Evolutionary conservation across 2,888 invertebrate genomes (phyloP).

Genomic region (Acanthoscelides obtectus): DNA sequence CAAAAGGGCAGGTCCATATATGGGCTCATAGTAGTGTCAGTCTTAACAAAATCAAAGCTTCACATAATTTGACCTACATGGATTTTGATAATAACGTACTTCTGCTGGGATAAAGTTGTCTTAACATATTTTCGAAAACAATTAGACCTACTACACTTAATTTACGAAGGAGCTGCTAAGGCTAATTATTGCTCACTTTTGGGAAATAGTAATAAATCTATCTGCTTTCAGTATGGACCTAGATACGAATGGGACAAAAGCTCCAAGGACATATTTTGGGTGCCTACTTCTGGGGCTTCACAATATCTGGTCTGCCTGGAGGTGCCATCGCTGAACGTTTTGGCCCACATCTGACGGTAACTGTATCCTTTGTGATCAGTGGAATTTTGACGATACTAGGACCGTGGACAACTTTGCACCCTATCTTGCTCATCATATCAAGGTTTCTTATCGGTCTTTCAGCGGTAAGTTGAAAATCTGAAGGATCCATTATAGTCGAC

Average conservation of each 20-base stretch:
- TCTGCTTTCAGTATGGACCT: conserved; percentile 45
- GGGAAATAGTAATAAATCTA: not conserved
- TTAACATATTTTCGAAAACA: not conserved
- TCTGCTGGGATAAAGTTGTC: not conserved
- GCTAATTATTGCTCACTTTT: not conserved
- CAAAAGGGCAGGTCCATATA: too few relatives aligned
- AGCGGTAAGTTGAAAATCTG: conserved; percentile 62
- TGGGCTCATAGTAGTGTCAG: too few relatives aligned
- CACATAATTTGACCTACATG: too few relatives aligned
- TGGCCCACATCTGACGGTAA: conserved; percentile 58
- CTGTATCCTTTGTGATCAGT: conserved; percentile 50
- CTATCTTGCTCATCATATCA: conserved; percentile 53
- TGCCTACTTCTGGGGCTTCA: conserved; percentile 67
- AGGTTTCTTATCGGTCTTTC: conserved; percentile 60
- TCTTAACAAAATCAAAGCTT: too few relatives aligned
- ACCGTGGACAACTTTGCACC: conserved; percentile 56
- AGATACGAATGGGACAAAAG: conserved; percentile 55
- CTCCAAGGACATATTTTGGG: conserved; percentile 63
- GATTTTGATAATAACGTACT: too few relatives aligned
- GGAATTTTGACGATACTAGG: conserved; percentile 57
- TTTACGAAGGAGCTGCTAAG: too few relatives aligned
- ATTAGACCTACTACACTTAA: not conserved
- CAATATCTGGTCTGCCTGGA: conserved; percentile 59
- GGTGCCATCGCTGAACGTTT: conserved; percentile 63
- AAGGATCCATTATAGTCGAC: too few relatives aligned